These are phyloP conservation scores for Oncorhynchus kisutch DNA, from an alignment of 2,113 vertebrate genomes.

Conservation along the genomic window DNA sequence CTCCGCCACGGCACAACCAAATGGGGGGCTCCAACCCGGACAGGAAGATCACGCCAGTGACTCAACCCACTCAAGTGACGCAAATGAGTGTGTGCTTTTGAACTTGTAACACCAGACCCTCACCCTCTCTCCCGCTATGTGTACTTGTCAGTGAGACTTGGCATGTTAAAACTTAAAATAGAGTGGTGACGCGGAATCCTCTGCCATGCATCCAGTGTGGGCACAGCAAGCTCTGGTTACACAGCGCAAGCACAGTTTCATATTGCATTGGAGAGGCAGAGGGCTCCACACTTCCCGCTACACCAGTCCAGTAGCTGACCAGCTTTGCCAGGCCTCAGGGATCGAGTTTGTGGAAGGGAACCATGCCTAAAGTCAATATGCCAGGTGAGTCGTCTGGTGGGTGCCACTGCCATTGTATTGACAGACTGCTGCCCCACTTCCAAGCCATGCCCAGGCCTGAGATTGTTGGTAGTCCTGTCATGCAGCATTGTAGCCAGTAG, in stretches of 20 bases:
- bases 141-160: constrained; percentile 29
- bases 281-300: constrained; percentile 53
- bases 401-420: neutral
- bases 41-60: too few species aligned
- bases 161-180: constrained; percentile 68
- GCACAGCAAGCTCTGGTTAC: constrained; percentile 67
- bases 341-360: constrained; percentile 38
- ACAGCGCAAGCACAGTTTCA: constrained; percentile 56
- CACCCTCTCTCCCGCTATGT: constrained; percentile 17
- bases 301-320: constrained; percentile 49
- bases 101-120: constrained; percentile 21
- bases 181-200: constrained; percentile 47
- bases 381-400: constrained; percentile 76
- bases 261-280: constrained; percentile 43
- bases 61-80: too few species aligned
- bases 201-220: constrained; percentile 40
- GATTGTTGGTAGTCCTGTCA: neutral
- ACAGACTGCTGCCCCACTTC: neutral
- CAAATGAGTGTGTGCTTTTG: constrained; percentile 1
- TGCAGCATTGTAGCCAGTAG: neutral
- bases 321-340: constrained; percentile 44
- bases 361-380: constrained; percentile 76
- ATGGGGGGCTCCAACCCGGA: too few species aligned
- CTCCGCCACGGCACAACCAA: too few species aligned
- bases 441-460: neutral